Percentiles rank a stretch among this genome's conserved stretches.
Conservation (phyloP, 2,888 invertebrate genomes). For the Metellina segmentata region DNA sequence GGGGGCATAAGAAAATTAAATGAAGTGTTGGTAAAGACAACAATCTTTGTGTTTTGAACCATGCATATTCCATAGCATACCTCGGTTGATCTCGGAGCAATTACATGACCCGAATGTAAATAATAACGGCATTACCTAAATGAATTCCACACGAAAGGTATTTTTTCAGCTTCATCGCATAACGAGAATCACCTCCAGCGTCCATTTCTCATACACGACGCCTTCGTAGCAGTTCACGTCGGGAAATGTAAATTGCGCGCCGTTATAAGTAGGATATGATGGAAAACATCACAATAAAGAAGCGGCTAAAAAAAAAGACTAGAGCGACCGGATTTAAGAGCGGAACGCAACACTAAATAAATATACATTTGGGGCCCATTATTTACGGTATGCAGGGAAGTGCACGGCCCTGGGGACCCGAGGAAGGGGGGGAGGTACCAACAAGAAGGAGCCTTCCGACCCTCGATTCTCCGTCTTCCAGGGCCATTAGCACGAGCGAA, state of each 20-base stretch:
- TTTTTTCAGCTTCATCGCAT: no score
- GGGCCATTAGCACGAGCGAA: conserved; percentile 68
- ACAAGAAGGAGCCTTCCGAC: conserved; percentile 5
- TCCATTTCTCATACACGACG: no score
- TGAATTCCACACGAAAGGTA: no score
- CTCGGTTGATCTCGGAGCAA: no score
- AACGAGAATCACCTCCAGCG: no score
- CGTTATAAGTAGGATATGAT: conserved; percentile 34
- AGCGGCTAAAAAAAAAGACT: background rate
- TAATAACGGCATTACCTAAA: no score
- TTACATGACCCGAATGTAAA: no score
- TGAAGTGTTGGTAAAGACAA: no score
- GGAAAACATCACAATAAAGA: background rate
- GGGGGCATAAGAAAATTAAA: no score
- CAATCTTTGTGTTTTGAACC: no score
- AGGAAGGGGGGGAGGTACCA: background rate
- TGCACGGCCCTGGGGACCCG: background rate
- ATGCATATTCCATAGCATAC: no score
- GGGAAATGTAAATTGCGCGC: conserved; percentile 23
- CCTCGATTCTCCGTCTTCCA: background rate
- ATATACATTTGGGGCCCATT: conserved; percentile 74
- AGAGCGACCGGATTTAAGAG: conserved; percentile 12
- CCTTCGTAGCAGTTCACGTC: no score
- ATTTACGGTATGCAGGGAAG: conserved; percentile 59
- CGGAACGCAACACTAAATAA: conserved; percentile 63